Conservation (phyloP, 2,113 vertebrate species). For the Tyto alba region DNA sequence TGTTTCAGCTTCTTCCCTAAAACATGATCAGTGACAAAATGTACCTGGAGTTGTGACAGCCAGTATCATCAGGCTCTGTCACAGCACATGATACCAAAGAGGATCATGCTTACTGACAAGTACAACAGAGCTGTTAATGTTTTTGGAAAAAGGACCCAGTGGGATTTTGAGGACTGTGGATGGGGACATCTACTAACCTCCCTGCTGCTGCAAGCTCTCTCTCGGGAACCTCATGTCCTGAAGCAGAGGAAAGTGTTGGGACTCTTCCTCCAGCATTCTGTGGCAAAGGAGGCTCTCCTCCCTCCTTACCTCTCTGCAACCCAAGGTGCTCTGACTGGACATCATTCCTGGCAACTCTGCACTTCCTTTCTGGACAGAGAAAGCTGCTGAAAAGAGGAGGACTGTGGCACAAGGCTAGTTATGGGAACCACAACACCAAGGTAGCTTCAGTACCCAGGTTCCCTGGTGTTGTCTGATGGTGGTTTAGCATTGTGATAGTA, state of each 20-base stretch:
- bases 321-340: not conserved
- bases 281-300: not conserved
- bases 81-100: not conserved
- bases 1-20: not conserved
- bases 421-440: fast-evolving
- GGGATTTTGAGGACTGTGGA: not conserved
- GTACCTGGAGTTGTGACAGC: not conserved
- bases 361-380: not conserved
- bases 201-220: not conserved
- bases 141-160: not conserved
- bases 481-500: not conserved
- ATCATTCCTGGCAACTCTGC: not conserved
- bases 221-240: not conserved
- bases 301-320: not conserved
- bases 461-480: not conserved
- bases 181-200: not conserved
- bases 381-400: not conserved
- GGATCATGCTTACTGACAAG: not conserved
- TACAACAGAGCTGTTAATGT: not conserved
- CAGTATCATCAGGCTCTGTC: not conserved
- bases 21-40: not conserved
- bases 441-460: not conserved
- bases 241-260: not conserved
- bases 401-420: not conserved
- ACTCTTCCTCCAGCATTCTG: not conserved